Evolutionary conservation across 2,113 vertebrate genomes (phyloP), one percentile per base, ranked within the genome.

Genomic region (Prochilodus magdalenae): DNA sequence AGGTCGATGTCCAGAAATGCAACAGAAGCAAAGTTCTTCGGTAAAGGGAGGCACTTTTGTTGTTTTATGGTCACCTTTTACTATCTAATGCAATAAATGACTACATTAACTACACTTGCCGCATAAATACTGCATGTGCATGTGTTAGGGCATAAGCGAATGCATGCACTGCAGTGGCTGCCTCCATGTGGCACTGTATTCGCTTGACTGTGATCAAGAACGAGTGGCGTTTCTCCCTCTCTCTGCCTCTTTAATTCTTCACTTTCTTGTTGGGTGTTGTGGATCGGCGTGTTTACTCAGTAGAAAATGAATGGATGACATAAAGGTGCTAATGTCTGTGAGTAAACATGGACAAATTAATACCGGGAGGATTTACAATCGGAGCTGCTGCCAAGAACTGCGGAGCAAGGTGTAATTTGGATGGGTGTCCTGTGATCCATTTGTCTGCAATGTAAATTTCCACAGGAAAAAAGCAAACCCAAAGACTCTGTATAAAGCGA

Each of bases 51-150:
- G 89, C 89, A 86, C 86, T 88, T 92, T 51, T 89, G 82, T 89
- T 87, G 87, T 87, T 93, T 92, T 93, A 91, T 88, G 87, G 88
- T 84, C 89, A 84, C 85, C 91, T 90, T 91, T 92, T 84, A 88
- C 85, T 88, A 89, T 90, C 87, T 86, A 81, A 77, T 85, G 86
- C 87, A 92, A 92, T 88, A 87, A 90, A 93, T 89, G 85, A 90
- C 87, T 86, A 81, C 89, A 92, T 91, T 91, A 92, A 90, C 84
- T 83, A 75, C 77, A 82, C 80, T 81, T 40, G 78, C 82, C 75
- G 59, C 87, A 83, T 85, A 89, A 85, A 88, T 87, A 88, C 79
- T 82, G 84, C 79, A 83, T 84, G 82, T 83, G 82, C 82, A 82
- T 82, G 84, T 84, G 86, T 82, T 80, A 82, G 74, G 29, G 72